These are phyloP conservation scores for Lagorchestes hirsutus DNA, from an alignment of 2,797 vertebrate genomes.

Conservation along the genomic window DNA sequence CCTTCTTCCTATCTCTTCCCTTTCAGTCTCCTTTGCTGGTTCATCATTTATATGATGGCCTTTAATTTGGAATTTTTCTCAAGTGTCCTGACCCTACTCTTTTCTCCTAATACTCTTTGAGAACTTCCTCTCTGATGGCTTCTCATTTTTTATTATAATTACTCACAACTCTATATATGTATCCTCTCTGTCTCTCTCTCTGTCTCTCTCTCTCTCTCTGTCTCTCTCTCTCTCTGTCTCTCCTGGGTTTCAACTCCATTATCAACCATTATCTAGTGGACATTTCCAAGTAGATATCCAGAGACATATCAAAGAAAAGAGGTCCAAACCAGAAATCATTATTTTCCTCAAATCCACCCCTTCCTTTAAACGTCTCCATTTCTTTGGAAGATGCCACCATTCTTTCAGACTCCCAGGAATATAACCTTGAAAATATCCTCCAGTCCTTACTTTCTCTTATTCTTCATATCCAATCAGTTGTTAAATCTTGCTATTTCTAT, in stretches of 20 bases:
- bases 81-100: background rate
- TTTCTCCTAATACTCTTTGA: background rate
- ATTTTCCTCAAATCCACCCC: background rate
- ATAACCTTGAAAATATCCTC: background rate
- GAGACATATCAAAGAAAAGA: background rate
- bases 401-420: background rate
- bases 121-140: background rate
- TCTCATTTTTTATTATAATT: background rate
- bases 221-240: background rate
- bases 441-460: background rate
- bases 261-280: background rate
- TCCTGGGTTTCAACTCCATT: background rate
- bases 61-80: background rate
- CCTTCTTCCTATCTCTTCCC: background rate
- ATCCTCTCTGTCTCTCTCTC: background rate
- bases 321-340: background rate
- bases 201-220: accelerated
- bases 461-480: background rate
- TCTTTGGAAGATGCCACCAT: background rate
- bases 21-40: background rate
- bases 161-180: background rate
- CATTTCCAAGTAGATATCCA: background rate
- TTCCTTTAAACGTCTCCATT: background rate
- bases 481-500: background rate
- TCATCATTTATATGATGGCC: background rate